Percentiles rank a stretch among this genome's conserved stretches.
These are phyloP conservation scores for Phataginus tricuspis DNA, from an alignment of 2,797 vertebrate species.

Conservation along the genomic window DNA sequence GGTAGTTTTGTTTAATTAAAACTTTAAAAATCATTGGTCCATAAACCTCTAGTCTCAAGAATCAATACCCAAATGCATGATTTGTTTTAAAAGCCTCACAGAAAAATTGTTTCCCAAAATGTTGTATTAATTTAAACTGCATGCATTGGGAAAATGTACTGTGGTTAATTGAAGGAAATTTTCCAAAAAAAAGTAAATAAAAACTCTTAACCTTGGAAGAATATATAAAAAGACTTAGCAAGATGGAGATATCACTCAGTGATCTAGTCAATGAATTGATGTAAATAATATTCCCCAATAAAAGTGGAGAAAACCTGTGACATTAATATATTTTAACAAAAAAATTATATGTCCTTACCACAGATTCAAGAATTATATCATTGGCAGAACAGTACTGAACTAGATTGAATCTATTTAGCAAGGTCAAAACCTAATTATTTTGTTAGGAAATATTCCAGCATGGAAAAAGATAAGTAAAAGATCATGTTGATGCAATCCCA, in stretches of 20 bases:
- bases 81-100: background rate
- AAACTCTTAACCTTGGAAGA: background rate
- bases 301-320: background rate
- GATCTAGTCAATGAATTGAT: background rate
- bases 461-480: background rate
- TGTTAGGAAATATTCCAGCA: background rate
- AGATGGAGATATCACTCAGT: background rate
- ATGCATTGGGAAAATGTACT: background rate
- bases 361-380: background rate
- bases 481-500: background rate
- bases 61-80: background rate
- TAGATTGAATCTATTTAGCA: background rate
- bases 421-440: background rate
- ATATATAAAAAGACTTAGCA: background rate
- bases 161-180: background rate
- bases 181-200: background rate
- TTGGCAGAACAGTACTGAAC: background rate
- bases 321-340: background rate
- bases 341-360: background rate
- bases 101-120: background rate
- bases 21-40: background rate
- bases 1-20: constrained; percentile 14
- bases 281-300: background rate
- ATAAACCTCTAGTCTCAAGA: background rate
- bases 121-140: background rate